Base-by-base conservation (phyloP, 1,140 invertebrate genomes). In the Leptopilina clavipes region DNA sequence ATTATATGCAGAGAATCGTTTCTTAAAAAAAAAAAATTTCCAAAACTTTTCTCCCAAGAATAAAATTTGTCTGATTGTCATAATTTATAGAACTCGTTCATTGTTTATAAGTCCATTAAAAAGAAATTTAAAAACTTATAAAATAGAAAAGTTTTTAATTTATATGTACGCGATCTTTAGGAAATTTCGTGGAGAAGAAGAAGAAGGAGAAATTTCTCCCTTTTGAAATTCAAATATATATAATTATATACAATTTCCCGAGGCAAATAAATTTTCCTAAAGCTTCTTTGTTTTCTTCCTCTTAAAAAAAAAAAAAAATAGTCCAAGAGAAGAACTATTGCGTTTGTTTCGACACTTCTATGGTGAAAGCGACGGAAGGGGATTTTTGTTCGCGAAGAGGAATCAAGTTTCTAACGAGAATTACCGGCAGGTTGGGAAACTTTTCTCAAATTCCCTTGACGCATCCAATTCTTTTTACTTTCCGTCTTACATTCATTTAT, bases 311-410 rank as follows among this genome's bases (percentile, higher is more conserved):
- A n/a, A 65, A 65, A 11, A 11, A 31, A n/a, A 22, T 7, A 14
- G 59, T 31, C 59, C 31, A 65, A 3, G 22, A 65, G 59, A 59
- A 59, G 19, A 65, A 65, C 22, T 65, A 65, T 37, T 31, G 22
- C 25, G 59, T 65, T 65, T 65, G 59, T 65, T 65, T 65, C 59
- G 59, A 65, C 59, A 65, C 59, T 65, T 65, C 59, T 65, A 31
- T n/a, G n/a, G 37, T 2, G 52, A 54, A 54, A 19, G 18, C 52
- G 9, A 40, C 6, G 48, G 12, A 65, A 65, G 59, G 12, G 59
- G 10, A 65, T 65, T 65, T 65, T 65, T 65, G 59, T 65, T 65
- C 25, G 1, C 22, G 1, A 65, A 65, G 59, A 25, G 10, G 19
- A 65, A 37, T 31, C 14, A 65, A 65, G 59, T 65, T 65, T 65